Evolutionary conservation across 37 sponge, comb jelly and placozoan species (phyloP), one percentile per base, ranked within the genome.

Genomic region (Spongia lamella): DNA sequence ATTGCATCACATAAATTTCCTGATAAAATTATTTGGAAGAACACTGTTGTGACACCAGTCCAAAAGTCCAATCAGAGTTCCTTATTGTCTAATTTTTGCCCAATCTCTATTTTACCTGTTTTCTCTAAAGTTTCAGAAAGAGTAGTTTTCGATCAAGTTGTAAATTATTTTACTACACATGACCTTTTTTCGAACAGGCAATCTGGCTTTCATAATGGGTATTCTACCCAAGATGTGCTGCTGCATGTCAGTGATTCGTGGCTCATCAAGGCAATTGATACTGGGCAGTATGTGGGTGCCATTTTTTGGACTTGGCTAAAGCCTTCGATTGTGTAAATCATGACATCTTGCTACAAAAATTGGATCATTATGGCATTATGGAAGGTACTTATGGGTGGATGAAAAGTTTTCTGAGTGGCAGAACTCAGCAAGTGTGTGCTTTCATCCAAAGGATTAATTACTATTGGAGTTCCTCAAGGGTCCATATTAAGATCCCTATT

Each of bases 201-300:
- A 24, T 50, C 71, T 70, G 71, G 71, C 26, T 70, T 70, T 53
- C 47, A 53, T 51, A 17, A 16, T 32, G 51, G 51, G 33, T 29
- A 53, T 27, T 70, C 71, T 21, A 70, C 71, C 25, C 71, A 70
- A 24, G 71, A 70, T 70, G 71, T 52, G 15, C 54, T 70, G 1
- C 30, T 70, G 55, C 47, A 70, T 21, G 51, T 53, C 7, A 34
- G 29, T 1, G 53, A 70, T 13, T 50, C 47, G 1, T n/a, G n/a
- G n/a, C 25, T 50, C 33, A 3, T 33, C 30, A 1, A 1, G 19
- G 15, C 53, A n/a, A 24, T 52, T 9, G 55, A 51, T 26, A 20
- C 4, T 24, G 51, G 51, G 25, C 53, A 49, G 2, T 22, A 51
- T 14, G 55, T 70, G 30, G 71, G 71, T 15, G 15, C 71, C 3